A percentile compares a stretch with the other conserved stretches of the same genome.
Conservation (phyloP, 2,888 invertebrate genomes). For the Diploptera punctata region DNA sequence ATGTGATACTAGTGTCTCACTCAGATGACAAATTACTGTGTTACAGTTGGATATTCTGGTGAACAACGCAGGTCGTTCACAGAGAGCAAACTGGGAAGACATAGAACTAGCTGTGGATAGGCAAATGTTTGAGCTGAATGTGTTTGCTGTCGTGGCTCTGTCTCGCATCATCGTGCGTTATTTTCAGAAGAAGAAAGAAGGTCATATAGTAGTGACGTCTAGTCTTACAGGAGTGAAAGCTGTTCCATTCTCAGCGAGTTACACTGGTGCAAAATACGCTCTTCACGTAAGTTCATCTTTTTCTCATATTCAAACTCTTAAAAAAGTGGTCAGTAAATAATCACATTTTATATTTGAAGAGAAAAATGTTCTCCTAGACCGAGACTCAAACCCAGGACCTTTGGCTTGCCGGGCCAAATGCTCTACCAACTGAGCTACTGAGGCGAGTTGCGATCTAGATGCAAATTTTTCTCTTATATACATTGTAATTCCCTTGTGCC, state of each 20-base stretch:
- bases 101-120: conserved; percentile 74
- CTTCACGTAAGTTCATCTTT: conserved; percentile 65
- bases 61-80: conserved; percentile 83
- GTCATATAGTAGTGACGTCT: conserved; percentile 77
- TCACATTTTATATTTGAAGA: no score
- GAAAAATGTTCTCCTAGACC: no score
- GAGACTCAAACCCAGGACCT: no score
- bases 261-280: conserved; percentile 80
- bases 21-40: no score
- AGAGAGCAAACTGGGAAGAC: conserved; percentile 74
- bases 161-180: conserved; percentile 72
- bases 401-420: no score
- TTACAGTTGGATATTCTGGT: conserved; percentile 73
- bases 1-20: no score
- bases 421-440: no score
- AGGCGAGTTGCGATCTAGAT: no score
- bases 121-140: conserved; percentile 78
- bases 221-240: conserved; percentile 75
- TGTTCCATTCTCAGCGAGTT: conserved; percentile 70
- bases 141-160: conserved; percentile 73
- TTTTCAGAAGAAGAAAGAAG: conserved; percentile 61
- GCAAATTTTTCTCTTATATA: no score
- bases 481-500: no score
- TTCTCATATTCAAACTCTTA: no score
- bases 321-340: no score